phyloP scores from a whole-genome alignment of 2,888 invertebrate genomes.

The Eupithecia dodoneata region DNA sequence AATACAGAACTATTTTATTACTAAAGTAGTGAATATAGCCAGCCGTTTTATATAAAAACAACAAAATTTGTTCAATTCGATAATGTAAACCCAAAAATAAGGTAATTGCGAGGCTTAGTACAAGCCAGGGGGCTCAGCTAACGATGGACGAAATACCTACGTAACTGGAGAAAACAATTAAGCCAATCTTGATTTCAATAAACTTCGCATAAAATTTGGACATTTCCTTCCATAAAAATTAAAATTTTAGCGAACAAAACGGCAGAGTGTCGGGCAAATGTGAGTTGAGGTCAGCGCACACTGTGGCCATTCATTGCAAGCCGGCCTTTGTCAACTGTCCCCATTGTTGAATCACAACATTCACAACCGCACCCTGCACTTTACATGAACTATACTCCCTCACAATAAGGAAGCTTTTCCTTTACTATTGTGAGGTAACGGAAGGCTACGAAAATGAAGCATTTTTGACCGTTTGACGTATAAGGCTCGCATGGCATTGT shows the following conservation, averaged over 20 bases:
- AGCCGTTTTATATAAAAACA: no score
- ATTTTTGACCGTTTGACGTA: constrained; percentile 63
- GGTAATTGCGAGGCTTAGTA: no score
- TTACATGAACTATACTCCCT: constrained; percentile 18
- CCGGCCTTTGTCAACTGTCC: constrained; percentile 44
- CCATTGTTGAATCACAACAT: constrained; percentile 37
- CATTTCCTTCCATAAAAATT: constrained; percentile 37
- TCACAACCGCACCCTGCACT: constrained; percentile 30
- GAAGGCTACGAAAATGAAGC: constrained; percentile 58
- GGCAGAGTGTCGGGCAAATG: constrained; percentile 34
- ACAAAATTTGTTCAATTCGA: no score
- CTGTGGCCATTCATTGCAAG: constrained; percentile 46
- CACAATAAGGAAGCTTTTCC: constrained; percentile 38
- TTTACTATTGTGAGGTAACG: constrained; percentile 8
- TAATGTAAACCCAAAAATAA: no score
- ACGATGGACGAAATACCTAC: neutral
- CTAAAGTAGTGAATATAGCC: no score
- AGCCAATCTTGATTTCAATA: neutral
- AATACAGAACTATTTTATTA: no score
- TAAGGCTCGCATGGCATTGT: constrained; percentile 55
- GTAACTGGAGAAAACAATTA: neutral
- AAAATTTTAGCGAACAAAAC: constrained; percentile 46
- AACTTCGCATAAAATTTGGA: constrained; percentile 8
- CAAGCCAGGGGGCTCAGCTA: no score
- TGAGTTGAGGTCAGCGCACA: constrained; percentile 39